Conservation (phyloP, 2,113 vertebrate species). For the Acrocephalus arundinaceus region DNA sequence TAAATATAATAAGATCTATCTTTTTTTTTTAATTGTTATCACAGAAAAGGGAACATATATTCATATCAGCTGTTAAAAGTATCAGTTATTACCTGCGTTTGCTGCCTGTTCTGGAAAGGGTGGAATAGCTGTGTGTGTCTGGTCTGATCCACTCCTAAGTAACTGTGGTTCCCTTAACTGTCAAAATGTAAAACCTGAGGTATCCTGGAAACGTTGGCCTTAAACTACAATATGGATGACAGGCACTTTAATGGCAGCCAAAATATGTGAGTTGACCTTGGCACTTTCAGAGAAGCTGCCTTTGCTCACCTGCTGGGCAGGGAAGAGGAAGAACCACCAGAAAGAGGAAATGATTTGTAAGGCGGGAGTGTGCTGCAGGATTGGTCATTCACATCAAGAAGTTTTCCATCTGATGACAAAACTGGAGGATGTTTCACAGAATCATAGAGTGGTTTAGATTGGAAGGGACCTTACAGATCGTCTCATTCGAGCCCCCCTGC, state of each 20-base stretch:
- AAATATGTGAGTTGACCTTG: background rate
- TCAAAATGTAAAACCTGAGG: background rate
- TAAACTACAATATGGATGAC: background rate
- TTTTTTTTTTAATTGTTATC: background rate
- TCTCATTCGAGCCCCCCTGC: rapidly evolving
- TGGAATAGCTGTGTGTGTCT: background rate
- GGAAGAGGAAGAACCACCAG: background rate
- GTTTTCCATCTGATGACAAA: background rate
- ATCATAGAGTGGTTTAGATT: background rate
- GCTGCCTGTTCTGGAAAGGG: background rate
- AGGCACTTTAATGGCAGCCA: background rate
- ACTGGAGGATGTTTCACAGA: background rate
- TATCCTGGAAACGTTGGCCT: background rate
- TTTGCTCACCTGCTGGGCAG: background rate
- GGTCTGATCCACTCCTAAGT: background rate
- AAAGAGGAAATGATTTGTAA: background rate
- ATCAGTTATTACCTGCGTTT: background rate
- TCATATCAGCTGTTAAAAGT: background rate
- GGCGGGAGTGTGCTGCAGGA: background rate
- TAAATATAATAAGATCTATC: background rate
- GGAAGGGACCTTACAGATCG: background rate
- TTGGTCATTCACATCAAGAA: background rate
- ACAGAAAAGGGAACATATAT: background rate
- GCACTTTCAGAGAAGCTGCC: background rate
- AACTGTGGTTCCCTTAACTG: rapidly evolving